Conservation (phyloP, 2,113 vertebrate species). For the Elephantulus edwardii region DNA sequence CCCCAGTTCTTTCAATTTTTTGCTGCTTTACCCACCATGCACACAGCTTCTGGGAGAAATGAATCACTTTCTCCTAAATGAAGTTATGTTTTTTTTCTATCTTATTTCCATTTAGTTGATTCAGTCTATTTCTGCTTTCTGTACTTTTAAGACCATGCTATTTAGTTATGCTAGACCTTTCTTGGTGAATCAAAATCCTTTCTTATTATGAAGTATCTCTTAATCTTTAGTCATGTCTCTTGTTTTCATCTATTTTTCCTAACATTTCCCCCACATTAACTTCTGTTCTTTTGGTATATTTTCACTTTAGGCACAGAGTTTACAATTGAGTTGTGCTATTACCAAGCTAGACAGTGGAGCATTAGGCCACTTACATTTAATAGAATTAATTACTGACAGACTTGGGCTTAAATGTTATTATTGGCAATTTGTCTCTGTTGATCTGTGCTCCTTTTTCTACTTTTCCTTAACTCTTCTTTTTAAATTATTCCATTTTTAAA, state of each 20-base stretch:
- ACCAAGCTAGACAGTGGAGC: not conserved
- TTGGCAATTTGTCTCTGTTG: not conserved
- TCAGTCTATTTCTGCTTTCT: conserved; percentile 3
- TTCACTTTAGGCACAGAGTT: not conserved
- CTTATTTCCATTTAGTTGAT: not conserved
- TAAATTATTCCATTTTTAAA: not conserved
- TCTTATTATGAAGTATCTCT: not conserved
- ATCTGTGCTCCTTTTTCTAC: not conserved
- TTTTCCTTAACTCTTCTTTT: not conserved
- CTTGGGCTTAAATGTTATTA: not conserved
- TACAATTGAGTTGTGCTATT: conserved; percentile 7
- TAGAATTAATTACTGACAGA: not conserved
- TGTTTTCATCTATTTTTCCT: not conserved
- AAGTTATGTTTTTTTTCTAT: not conserved
- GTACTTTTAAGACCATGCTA: not conserved
- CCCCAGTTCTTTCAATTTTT: not conserved
- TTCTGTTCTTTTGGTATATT: not conserved
- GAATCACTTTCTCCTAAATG: not conserved
- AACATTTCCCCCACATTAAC: not conserved
- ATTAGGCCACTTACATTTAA: conserved; percentile 33
- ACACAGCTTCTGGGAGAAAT: conserved; percentile 1
- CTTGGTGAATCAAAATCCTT: not conserved
- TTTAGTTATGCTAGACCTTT: conserved; percentile 5
- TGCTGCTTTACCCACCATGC: too few species aligned
- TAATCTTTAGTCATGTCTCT: not conserved